Evolutionary conservation across 2,113 vertebrate species (phyloP), one percentile per base, ranked within the genome.

Genomic region (Scomber scombrus): DNA sequence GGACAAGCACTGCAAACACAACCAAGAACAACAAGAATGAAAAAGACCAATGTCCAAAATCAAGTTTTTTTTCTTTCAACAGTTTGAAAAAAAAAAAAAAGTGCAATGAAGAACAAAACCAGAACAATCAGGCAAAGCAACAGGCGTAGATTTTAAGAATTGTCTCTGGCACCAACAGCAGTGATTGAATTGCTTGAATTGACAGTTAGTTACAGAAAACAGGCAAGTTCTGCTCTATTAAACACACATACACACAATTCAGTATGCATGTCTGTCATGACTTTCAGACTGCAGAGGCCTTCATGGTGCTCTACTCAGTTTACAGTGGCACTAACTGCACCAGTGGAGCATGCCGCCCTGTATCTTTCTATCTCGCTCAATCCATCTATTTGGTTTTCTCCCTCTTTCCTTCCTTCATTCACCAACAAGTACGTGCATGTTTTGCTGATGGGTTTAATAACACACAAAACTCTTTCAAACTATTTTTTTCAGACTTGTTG

Each of bases 281-380:
- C 45, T 76, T 60, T 16, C 34, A 71, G 74, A 64, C 51, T 63
- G 31, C 58, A 18, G 66, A 72, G 63, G 50, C 63, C 73, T 47
- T 77, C 52, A 12, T 29, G 29, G 56, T n/a, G 46, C 64, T 63
- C 75, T 50, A 11, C 75, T 76, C 72, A 55, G 46, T 71, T 87
- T 74, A 72, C 80, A 76, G 67, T 73, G 50, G 56, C 75, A 66
- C 51, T 71, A 67, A 82, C 6, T 60, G 55, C 71, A 70, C 46
- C 63, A 73, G 11, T 71, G 64, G 67, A 80, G 54, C 61, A 21
- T 68, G 63, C 47, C n/a, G 0, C 52, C 19, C 56, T 49, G 10
- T 43, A 13, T 78, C 60, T 60, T 23, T 47, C 47, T 8, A 12
- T 52, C 56, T 23, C 43, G 47, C 45, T 78, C 12, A 29, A 56